Percentiles rank a stretch among this genome's conserved stretches.
These are phyloP conservation scores for Nasonia vitripennis DNA, from an alignment of 1,140 invertebrate genomes.

Conservation along the genomic window DNA sequence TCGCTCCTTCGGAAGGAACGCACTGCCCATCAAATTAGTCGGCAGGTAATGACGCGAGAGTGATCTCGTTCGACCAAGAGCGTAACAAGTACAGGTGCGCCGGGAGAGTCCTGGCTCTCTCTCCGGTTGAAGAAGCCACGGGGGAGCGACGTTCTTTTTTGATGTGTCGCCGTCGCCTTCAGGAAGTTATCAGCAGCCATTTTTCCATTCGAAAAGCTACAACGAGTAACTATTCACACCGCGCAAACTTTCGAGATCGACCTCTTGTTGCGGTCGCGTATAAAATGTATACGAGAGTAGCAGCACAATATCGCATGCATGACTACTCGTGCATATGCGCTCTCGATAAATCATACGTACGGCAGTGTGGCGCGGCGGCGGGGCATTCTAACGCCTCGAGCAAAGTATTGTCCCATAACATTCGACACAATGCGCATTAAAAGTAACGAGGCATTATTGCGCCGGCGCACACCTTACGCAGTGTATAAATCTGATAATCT, in stretches of 20 bases:
- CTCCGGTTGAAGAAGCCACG: neutral
- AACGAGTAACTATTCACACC: neutral
- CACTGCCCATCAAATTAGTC: conserved; percentile 10
- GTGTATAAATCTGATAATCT: conserved; percentile 15
- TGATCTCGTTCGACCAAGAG: conserved; percentile 24
- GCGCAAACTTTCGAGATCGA: neutral
- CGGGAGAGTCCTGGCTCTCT: neutral
- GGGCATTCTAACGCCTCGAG: neutral
- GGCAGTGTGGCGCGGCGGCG: no score
- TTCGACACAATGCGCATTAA: neutral
- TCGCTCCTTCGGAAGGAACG: neutral
- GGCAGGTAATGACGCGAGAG: conserved; percentile 21
- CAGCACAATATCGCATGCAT: neutral
- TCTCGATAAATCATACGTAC: neutral
- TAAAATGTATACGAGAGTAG: neutral
- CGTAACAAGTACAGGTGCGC: neutral
- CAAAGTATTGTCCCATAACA: neutral
- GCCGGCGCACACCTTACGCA: neutral
- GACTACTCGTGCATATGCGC: neutral
- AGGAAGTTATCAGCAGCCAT: neutral
- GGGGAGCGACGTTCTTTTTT: neutral
- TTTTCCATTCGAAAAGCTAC: neutral
- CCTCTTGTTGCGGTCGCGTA: neutral
- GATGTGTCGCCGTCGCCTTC: neutral
- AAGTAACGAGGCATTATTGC: neutral